Percentiles rank a stretch among this genome's conserved stretches.
phyloP scores from a whole-genome alignment of 1,140 invertebrate species.

The Heterodera schachtii region DNA sequence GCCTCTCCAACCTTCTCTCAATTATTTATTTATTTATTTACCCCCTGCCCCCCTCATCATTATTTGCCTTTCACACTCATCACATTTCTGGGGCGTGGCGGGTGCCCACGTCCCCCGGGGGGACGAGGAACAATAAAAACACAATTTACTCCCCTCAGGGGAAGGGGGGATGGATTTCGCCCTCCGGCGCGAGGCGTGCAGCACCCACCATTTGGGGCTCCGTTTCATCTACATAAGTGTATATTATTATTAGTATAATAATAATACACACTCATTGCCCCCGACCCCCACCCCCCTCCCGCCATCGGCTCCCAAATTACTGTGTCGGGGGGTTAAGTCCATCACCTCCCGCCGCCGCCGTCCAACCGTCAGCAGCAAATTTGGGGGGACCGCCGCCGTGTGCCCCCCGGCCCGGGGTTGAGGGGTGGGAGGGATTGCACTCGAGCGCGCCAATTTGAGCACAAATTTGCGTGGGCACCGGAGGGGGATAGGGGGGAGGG shows the following conservation, averaged over 20 bases:
- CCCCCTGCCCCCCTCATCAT: conserved; percentile 6
- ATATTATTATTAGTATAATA: too few species aligned
- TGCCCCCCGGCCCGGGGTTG: not conserved
- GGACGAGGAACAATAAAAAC: conserved; percentile 11
- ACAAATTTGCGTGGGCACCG: not conserved
- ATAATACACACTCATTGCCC: not conserved
- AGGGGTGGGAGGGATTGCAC: not conserved
- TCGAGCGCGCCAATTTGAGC: conserved; percentile 9
- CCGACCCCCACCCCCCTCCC: too few species aligned
- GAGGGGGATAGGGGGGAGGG: not conserved
- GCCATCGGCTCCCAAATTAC: not conserved
- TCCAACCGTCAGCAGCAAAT: not conserved
- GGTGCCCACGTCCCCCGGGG: not conserved
- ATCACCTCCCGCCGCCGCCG: too few species aligned
- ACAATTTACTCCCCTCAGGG: conserved; percentile 8
- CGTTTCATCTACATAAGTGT: not conserved
- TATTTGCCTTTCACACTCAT: conserved; percentile 8
- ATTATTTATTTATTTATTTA: not conserved
- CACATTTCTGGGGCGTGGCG: conserved; percentile 14
- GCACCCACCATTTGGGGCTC: not conserved
- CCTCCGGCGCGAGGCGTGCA: too few species aligned
- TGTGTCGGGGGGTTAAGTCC: not conserved
- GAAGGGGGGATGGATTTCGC: not conserved
- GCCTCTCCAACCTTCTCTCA: not conserved
- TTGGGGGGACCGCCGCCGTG: not conserved